Conservation (phyloP, 2,888 invertebrate species). For the Drosophila flavopinicola region DNA sequence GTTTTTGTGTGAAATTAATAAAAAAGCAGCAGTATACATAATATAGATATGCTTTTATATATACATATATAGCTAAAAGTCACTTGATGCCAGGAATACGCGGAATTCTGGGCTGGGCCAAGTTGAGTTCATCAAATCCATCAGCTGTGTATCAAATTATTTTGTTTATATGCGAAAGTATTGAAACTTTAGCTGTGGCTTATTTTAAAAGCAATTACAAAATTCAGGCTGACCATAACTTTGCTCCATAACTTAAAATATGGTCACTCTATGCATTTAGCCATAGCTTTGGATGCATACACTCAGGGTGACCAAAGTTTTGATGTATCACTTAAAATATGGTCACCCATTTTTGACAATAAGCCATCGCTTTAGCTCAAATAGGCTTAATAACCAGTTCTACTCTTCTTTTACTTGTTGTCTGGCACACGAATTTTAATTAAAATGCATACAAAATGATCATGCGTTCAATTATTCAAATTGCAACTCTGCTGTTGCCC, state of each 20-base stretch:
- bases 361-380: not conserved
- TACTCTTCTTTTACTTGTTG: not conserved
- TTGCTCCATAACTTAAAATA: too few relatives aligned
- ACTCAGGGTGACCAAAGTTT: too few relatives aligned
- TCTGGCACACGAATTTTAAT: conserved; percentile 37
- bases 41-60: too few relatives aligned
- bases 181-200: too few relatives aligned
- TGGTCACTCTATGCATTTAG: too few relatives aligned
- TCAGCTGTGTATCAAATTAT: conserved; percentile 8
- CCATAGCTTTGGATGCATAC: too few relatives aligned
- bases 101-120: conserved; percentile 44
- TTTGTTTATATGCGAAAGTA: conserved; percentile 10
- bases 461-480: conserved; percentile 42
- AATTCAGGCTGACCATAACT: too few relatives aligned
- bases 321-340: too few relatives aligned
- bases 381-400: not conserved
- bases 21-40: too few relatives aligned
- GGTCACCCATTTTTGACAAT: too few relatives aligned
- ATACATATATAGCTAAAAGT: conserved; percentile 34
- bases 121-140: conserved; percentile 25
- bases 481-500: conserved; percentile 48
- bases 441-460: conserved; percentile 37
- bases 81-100: conserved; percentile 68
- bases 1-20: conserved; percentile 47
- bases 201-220: too few relatives aligned